Base-by-base conservation (phyloP, 2,888 invertebrate genomes). In the Cryptosula pallasiana region DNA sequence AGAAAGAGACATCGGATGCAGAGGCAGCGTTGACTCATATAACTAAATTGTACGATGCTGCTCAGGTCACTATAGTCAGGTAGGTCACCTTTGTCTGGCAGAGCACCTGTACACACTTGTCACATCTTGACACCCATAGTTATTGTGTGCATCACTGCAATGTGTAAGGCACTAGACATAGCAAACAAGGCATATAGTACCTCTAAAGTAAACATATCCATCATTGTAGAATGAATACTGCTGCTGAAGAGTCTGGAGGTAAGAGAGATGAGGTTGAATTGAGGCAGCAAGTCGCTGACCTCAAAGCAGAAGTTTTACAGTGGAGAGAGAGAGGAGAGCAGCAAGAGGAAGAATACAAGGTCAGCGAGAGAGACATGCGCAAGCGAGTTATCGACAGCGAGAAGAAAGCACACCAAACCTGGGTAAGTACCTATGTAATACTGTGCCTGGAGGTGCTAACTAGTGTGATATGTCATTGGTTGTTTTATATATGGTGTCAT, bases 391-490 rank as follows among this genome's bases (percentile, higher is more conserved):
- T 63, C 13, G 63, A 63, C 5, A 5, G 29, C 2, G 63, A 63
- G 63, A 63, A 63, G 27, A 63, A 63, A 63, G 63, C 63, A 3
- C 63, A 63, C 34, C 25, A 63, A 32, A 63, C 25, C 27, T 63
- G 63, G 63, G 63, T 63, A n/a, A 63, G 63, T 63, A 55, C 3
- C 3, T 55, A 55, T 55, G n/a, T n/a, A n/a, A n/a, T n/a, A n/a
- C n/a, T n/a, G n/a, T n/a, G n/a, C n/a, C n/a, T n/a, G n/a, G n/a
- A n/a, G n/a, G n/a, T n/a, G n/a, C n/a, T n/a, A n/a, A n/a, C n/a
- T n/a, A n/a, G n/a, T n/a, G n/a, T n/a, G n/a, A n/a, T n/a, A n/a
- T n/a, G n/a, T n/a, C n/a, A n/a, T n/a, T n/a, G n/a, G n/a, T n/a
- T n/a, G n/a, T n/a, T n/a, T n/a, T n/a, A n/a, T n/a, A n/a, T n/a